Percentiles rank a stretch among this genome's conserved stretches.
These are phyloP conservation scores for Aptenodytes forsteri DNA, from an alignment of 2,113 vertebrate species.

Conservation along the genomic window DNA sequence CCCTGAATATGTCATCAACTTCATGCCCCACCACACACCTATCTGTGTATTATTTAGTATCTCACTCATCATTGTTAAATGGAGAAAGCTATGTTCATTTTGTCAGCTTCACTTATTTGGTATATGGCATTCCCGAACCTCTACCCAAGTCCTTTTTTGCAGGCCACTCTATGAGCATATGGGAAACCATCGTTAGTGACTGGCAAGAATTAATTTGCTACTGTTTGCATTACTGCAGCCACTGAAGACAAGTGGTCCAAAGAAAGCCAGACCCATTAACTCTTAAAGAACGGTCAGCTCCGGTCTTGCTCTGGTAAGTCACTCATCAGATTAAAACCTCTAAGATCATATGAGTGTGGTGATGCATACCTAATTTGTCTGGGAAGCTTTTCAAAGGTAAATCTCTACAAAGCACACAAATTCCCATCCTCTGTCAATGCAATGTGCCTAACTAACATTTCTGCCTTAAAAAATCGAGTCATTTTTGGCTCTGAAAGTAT, in stretches of 20 bases:
- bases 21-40: not conserved
- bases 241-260: not conserved
- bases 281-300: not conserved
- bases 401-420: not conserved
- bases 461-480: not conserved
- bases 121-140: not conserved
- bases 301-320: not conserved
- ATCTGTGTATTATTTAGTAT: not conserved
- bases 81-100: not conserved
- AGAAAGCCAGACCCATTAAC: not conserved
- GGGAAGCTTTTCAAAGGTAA: not conserved
- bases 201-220: not conserved
- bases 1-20: not conserved
- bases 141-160: not conserved
- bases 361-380: not conserved
- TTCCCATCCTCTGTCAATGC: not conserved
- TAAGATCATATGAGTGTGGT: accelerated
- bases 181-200: not conserved
- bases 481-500: not conserved
- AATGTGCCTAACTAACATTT: not conserved
- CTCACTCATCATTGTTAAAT: not conserved
- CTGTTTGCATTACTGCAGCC: not conserved
- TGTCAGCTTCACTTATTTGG: not conserved
- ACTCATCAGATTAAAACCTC: not conserved
- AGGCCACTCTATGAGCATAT: accelerated